Evolutionary conservation across 64 coral and sea anemone genomes (phyloP).

Genomic region (Catalaphyllia jardinei): DNA sequence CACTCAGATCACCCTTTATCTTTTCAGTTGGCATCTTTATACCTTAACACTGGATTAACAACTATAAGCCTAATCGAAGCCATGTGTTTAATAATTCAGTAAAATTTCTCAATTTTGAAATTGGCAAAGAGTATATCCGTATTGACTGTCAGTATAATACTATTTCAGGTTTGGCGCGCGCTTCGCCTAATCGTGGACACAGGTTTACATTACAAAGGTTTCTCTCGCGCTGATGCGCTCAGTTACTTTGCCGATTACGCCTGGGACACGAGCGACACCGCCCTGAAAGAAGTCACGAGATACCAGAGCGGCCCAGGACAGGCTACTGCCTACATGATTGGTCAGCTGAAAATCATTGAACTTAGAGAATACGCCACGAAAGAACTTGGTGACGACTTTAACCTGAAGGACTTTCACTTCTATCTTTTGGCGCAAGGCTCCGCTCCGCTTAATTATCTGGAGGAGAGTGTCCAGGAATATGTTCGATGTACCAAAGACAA

Average conservation of each 20-base stretch:
- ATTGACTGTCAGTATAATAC: not conserved
- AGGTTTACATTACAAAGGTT: constrained; percentile 54
- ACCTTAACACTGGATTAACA: too few relatives aligned
- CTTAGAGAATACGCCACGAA: constrained; percentile 50
- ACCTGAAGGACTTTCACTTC: constrained; percentile 63
- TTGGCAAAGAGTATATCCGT: too few relatives aligned
- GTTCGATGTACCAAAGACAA: constrained; percentile 43
- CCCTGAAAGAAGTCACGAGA: constrained; percentile 54
- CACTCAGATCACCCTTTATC: too few relatives aligned
- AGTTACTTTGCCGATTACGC: constrained; percentile 41
- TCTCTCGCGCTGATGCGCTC: constrained; percentile 34
- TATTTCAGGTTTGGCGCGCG: constrained; percentile 55
- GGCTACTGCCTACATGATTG: constrained; percentile 70
- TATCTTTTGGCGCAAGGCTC: constrained; percentile 66
- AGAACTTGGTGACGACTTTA: constrained; percentile 39
- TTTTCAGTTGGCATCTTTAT: too few relatives aligned
- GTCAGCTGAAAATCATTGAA: constrained; percentile 59
- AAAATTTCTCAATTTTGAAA: too few relatives aligned
- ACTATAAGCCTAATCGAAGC: too few relatives aligned
- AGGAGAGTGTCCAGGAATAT: constrained; percentile 51
- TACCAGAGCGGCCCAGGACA: constrained; percentile 67
- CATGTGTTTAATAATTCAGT: too few relatives aligned
- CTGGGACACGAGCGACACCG: constrained; percentile 57
- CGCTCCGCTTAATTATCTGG: constrained; percentile 58
- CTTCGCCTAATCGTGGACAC: constrained; percentile 69